Conservation (phyloP, 2,888 invertebrate genomes). For the Scaptomyza parva region DNA sequence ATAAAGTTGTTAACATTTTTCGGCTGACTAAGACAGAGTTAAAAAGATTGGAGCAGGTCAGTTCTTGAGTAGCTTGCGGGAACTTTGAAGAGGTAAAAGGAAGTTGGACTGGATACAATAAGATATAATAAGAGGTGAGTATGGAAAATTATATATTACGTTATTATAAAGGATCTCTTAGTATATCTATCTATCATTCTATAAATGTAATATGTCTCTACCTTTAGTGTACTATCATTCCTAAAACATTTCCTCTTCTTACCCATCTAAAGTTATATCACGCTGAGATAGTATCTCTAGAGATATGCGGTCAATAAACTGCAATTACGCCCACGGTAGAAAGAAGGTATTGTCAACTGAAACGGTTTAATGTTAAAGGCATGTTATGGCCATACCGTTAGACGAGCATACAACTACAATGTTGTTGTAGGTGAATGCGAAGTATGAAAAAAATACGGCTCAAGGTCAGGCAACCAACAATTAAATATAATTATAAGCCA, state of each 20-base stretch:
- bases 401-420: conserved; percentile 16
- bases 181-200: no score
- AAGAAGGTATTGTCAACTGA: conserved; percentile 43
- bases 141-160: no score
- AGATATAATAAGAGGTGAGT: conserved; percentile 8
- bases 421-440: conserved; percentile 47
- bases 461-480: conserved; percentile 75
- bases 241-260: neutral
- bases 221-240: neutral
- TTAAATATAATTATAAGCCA: conserved; percentile 73
- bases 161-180: neutral
- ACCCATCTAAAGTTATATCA: neutral
- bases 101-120: neutral
- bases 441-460: conserved; percentile 48
- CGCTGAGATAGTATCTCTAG: conserved; percentile 5
- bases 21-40: conserved; percentile 19
- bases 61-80: conserved; percentile 25
- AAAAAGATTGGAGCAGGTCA: conserved; percentile 59
- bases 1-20: conserved; percentile 9
- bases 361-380: conserved; percentile 46
- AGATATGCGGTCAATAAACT: conserved; percentile 56
- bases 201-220: no score
- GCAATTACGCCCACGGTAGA: conserved; percentile 9
- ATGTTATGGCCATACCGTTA: conserved; percentile 53
- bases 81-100: neutral